Base-by-base conservation (phyloP, 2,797 vertebrate species). In the Salarias fasciatus region DNA sequence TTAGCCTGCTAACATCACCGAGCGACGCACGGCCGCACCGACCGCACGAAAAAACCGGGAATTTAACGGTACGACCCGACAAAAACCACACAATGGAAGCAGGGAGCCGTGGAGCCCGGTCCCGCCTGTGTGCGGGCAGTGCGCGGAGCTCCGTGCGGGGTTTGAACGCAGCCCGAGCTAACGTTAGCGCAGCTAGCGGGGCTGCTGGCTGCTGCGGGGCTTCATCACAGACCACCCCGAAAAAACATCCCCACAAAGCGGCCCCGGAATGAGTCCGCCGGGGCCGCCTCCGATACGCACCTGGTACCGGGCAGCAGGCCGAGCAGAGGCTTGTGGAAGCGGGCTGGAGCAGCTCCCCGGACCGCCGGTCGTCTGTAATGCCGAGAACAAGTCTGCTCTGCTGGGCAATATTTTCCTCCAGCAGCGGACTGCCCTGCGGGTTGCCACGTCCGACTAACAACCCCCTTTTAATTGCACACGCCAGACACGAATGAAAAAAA, bases 381-480 rank as follows among this genome's bases (percentile, higher is more conserved):
- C 79, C 73, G 54, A 78, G 66, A 48, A 52, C 18, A 24, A 24
- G 18, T 24, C 18, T 24, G 18, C 72, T 78, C 83, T 52, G 82
- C 82, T 82, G 73, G 83, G 68, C 56, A 72, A 58, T 80, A 79
- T 77, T 79, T 83, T 82, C 80, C 59, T 78, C 62, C 2, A 72
- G 31, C 31, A 47, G 18, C 18, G 18, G 68, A 58, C 62, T 71
- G 70, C 65, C 45, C n/a, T n/a, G 0, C 36, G 0, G 12, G 88
- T 88, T 88, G 90, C 90, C 90, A 91, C 77, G 13, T 90, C 45
- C 12, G 67, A 11, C 5, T 5, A 8, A 40, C 0, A 57, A 18
- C 11, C 28, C 43, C 52, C 36, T 38, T 51, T 15, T 62, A 79
- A 80, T 41, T 70, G 43, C 8, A 8, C 11, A 11, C 29, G 28